Percentiles rank a stretch among this genome's conserved stretches.
These are phyloP conservation scores for Geopemphigus sp. DNA, from an alignment of 1,140 invertebrate species.

Conservation along the genomic window DNA sequence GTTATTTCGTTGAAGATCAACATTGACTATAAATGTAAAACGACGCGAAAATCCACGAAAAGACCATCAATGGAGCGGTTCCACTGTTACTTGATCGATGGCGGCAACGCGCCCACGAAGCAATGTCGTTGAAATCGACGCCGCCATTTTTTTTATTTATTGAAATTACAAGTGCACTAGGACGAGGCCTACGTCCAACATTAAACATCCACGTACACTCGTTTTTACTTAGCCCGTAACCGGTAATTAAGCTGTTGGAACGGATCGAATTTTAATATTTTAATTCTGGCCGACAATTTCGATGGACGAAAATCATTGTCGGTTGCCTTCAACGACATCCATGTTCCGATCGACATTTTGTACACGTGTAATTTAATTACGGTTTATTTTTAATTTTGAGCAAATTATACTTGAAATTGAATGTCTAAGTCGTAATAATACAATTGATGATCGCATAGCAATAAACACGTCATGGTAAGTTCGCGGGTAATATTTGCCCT, in stretches of 20 bases:
- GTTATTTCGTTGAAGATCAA: background rate
- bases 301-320: background rate
- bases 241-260: background rate
- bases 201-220: background rate
- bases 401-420: no score
- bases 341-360: background rate
- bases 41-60: no score
- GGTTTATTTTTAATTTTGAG: background rate
- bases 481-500: background rate
- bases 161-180: background rate
- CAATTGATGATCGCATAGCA: constrained; percentile 2
- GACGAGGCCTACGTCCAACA: background rate
- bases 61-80: background rate
- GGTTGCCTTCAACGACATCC: background rate
- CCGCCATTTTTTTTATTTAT: background rate
- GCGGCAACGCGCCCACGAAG: background rate
- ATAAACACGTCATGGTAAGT: constrained; percentile 22
- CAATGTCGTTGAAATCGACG: background rate
- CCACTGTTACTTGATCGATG: background rate
- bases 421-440: background rate
- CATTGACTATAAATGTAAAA: background rate
- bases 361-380: background rate
- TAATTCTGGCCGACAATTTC: background rate
- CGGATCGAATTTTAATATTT: constrained; percentile 1
- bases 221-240: background rate